phyloP scores from a whole-genome alignment of 2,888 invertebrate genomes.

The Dicycla oo region DNA sequence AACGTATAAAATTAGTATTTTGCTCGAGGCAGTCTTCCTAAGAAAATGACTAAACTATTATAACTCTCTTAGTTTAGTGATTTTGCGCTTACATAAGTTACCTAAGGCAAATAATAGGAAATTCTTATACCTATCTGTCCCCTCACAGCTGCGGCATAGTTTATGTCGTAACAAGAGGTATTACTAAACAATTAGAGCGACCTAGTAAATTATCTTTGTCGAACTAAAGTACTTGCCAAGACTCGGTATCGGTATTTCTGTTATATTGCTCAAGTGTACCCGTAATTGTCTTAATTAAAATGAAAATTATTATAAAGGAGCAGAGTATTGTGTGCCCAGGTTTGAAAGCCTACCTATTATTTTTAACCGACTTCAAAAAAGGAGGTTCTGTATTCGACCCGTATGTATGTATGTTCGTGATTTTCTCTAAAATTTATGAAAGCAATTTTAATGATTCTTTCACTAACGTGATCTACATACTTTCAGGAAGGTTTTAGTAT shows the following conservation, averaged over 20 bases:
- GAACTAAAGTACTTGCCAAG: conserved; percentile 24
- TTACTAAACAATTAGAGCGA: conserved; percentile 58
- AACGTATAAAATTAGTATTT: conserved; percentile 12
- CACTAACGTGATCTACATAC: no score
- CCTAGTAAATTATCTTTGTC: conserved; percentile 50
- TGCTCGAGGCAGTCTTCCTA: background rate
- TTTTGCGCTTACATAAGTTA: conserved; percentile 1
- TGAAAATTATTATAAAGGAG: background rate
- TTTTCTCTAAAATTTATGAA: no score
- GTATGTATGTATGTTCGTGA: no score
- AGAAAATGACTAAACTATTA: background rate
- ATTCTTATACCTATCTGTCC: conserved; percentile 38
- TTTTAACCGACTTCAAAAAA: no score
- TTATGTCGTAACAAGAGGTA: conserved; percentile 45
- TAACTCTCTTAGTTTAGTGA: background rate
- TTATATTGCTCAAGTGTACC: conserved; percentile 15
- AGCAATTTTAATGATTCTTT: no score
- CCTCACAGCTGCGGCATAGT: conserved; percentile 40
- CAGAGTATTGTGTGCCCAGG: background rate
- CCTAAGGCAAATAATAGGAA: conserved; percentile 28
- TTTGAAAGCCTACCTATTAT: background rate
- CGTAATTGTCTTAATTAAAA: conserved; percentile 16
- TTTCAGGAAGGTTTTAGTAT: no score
- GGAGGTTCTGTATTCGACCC: no score
- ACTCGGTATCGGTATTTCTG: conserved; percentile 13